Base-by-base conservation (phyloP, 2,797 vertebrate species). In the Gymnothorax javanicus region DNA sequence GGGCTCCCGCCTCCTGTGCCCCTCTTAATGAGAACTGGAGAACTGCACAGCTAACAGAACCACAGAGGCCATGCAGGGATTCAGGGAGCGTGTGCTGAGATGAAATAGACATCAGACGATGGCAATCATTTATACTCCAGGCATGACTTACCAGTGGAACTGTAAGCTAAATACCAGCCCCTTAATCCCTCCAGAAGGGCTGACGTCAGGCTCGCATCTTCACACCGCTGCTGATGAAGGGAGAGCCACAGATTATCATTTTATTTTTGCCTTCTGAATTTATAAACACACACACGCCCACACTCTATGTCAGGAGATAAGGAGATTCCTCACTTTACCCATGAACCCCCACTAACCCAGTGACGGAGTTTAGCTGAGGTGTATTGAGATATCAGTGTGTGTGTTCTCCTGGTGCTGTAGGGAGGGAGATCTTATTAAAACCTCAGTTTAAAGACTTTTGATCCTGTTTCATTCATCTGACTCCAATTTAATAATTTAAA, bases 181-280 rank as follows among this genome's bases (percentile, higher is more conserved):
- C 87, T 88, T 64, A 75, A 86, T 85, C 87, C 15, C 62, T 83
- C 58, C 57, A 20, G 23, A 62, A 3, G 33, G 43, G 56, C 67
- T 62, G 89, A 93, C 91, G 91, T 93, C 90, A 89, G 81, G 86
- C 90, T 92, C 92, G 90, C 54, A 93, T 92, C 91, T 91, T 93
- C 91, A 93, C 93, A 90, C 93, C 89, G 92, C 89, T 93, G 91
- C 93, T 95, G 94, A 93, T 94, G 93, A 95, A n/a, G 77, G 56
- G 23, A 50, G 33, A 77, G 27, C 11, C 73, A 89, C 92, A 91
- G 91, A 89, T 87, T 89, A 90, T 91, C 54, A 90, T 91, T 91
- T 89, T 91, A 90, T 93, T 92, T 93, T 90, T 92, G 92, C 20
- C 50, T 81, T 81, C 9, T 81, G 56, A 54, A 23, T 17, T 4